phyloP scores from a whole-genome alignment of 2,888 invertebrate species.

The Protophormia terraenovae region DNA sequence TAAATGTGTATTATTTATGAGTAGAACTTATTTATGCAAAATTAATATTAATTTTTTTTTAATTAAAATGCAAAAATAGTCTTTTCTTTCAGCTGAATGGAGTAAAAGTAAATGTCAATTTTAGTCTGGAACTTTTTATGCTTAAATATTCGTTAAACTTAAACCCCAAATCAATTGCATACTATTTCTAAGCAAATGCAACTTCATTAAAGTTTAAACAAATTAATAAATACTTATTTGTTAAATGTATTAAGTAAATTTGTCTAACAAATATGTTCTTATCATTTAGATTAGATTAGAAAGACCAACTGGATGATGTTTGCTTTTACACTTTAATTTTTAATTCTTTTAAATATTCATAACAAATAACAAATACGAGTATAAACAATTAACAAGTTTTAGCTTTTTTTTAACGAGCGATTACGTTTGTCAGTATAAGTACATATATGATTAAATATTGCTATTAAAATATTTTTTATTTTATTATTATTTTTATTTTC shows the following conservation, averaged over 20 bases:
- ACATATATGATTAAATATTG: slow-evolving; percentile 9
- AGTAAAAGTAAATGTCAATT: too few species aligned
- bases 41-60: too few species aligned
- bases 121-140: too few species aligned
- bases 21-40: too few species aligned
- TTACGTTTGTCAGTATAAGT: not conserved
- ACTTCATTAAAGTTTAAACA: not conserved
- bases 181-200: too few species aligned
- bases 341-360: not conserved
- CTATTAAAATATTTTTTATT: not conserved
- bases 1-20: too few species aligned
- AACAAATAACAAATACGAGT: not conserved
- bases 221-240: not conserved
- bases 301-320: not conserved
- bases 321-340: not conserved
- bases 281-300: slow-evolving; percentile 47
- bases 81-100: too few species aligned
- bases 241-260: not conserved
- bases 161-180: too few species aligned
- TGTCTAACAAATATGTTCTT: slow-evolving; percentile 9
- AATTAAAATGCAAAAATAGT: too few species aligned
- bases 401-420: not conserved
- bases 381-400: slow-evolving; percentile 1
- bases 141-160: too few species aligned
- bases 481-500: too few species aligned